Evolutionary conservation across 2,113 vertebrate genomes (phyloP).

Genomic region (Callorhinus ursinus): DNA sequence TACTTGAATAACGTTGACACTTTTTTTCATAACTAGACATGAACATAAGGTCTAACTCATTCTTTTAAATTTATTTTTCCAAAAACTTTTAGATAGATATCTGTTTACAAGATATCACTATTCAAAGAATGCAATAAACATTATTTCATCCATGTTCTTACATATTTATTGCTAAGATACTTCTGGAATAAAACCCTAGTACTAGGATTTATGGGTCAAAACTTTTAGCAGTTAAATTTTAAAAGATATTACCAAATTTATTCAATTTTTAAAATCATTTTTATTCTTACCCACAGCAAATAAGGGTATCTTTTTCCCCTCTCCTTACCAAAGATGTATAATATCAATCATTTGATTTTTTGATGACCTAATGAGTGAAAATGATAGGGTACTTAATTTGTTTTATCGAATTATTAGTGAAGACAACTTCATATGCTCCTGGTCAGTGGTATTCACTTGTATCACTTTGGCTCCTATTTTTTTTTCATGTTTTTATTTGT

Average conservation of each 20-base stretch:
- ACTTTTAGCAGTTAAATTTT: constrained; percentile 49
- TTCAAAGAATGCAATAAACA: constrained; percentile 23
- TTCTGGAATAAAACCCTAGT: background rate
- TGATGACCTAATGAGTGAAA: background rate
- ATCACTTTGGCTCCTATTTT: constrained; percentile 48
- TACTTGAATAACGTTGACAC: background rate
- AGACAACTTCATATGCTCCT: constrained; percentile 11
- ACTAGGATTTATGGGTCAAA: background rate
- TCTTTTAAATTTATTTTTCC: constrained; percentile 29
- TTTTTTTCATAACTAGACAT: background rate
- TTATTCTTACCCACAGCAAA: background rate
- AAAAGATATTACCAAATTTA: background rate
- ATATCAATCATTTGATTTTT: constrained; percentile 9
- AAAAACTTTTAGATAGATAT: background rate
- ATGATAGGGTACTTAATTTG: constrained; percentile 42
- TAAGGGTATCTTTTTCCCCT: background rate
- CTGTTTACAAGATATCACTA: background rate
- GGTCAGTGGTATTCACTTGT: background rate
- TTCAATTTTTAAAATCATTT: background rate
- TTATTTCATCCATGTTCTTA: background rate
- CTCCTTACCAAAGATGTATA: background rate
- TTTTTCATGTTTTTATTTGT: background rate
- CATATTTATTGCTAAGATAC: background rate
- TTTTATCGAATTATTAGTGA: constrained; percentile 21
- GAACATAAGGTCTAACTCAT: background rate